Evolutionary conservation across 2,797 vertebrate genomes (phyloP), one percentile per base, ranked within the genome.

Genomic region (Sternarchorhynchus goeldii): DNA sequence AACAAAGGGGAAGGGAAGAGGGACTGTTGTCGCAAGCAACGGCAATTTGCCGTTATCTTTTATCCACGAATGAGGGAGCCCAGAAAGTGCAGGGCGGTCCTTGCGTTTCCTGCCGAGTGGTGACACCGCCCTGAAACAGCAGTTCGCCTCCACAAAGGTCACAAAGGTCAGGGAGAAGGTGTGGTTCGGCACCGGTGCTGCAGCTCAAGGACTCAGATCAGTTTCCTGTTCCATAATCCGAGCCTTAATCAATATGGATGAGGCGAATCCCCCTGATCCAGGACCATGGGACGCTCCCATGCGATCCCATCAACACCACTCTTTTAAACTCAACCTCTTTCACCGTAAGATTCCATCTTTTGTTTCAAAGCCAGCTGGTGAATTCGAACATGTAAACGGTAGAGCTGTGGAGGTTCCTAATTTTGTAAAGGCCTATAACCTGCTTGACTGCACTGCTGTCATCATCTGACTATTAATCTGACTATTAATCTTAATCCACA

Each of bases 231-330:
- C 21, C 62, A 60, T 66, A 58, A 74, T 78, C 76, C 56, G 73
- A 60, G 74, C 68, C 59, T 72, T 79, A 79, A 79, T 82, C 81
- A 78, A 78, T 82, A 79, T n/a, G 29, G 79, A 78, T 79, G 75
- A 76, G 50, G 59, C 76, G 71, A 73, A 59, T 62, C 32, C 67
- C 60, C 62, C 59, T 67, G 60, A 62, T 72, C 64, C 72, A 81
- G 64, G 76, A 7, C n/a, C 18, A 12, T 18, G n/a, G 10, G 34
- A 10, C 31, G 14, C 21, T 17, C 41, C 14, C 20, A 68, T 2
- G 14, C 1, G 17, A 12, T 68, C 12, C 17, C 50, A 18, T 32
- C 66, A 70, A 56, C 67, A 70, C 16, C 50, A 56, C n/a, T 70
- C 50, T 10, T 12, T 70, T n/a, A 29, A 45, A 66, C 10, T 50